phyloP scores from a whole-genome alignment of 2,888 invertebrate species.

The Microctonus hyperodae region DNA sequence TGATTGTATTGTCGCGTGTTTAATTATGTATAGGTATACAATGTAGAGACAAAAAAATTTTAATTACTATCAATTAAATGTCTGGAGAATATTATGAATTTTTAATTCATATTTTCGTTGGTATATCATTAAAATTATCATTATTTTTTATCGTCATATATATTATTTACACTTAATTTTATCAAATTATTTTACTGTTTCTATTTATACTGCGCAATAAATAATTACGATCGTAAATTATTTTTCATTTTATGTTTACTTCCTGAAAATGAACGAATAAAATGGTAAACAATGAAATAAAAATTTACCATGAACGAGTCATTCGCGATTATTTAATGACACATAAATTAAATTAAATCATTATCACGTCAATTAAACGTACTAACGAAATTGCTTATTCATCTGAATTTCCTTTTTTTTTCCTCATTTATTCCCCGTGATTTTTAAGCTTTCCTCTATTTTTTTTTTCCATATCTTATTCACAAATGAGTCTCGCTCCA shows the following conservation, averaged over 20 bases:
- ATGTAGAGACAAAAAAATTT: no score
- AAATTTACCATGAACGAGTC: neutral
- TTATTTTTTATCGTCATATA: neutral
- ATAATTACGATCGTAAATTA: no score
- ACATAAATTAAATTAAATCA: conserved; percentile 11
- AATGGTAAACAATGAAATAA: neutral
- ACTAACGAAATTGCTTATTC: conserved; percentile 16
- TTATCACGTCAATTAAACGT: conserved; percentile 14
- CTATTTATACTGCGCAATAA: neutral
- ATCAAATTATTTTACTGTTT: no score
- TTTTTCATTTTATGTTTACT: no score
- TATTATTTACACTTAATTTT: no score
- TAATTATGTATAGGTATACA: no score
- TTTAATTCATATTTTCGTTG: neutral
- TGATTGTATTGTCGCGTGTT: no score
- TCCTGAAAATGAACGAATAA: neutral
- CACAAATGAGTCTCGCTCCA: neutral
- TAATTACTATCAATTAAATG: neutral
- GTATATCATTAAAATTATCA: no score
- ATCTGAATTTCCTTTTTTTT: neutral
- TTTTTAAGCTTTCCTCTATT: no score
- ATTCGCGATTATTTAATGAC: neutral
- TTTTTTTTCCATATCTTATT: neutral
- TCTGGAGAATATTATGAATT: neutral
- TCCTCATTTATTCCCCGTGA: neutral